A percentile compares a stretch with the other conserved stretches of the same genome.
These are phyloP conservation scores for Pocota personata DNA, from an alignment of 2,888 invertebrate species.

Conservation along the genomic window DNA sequence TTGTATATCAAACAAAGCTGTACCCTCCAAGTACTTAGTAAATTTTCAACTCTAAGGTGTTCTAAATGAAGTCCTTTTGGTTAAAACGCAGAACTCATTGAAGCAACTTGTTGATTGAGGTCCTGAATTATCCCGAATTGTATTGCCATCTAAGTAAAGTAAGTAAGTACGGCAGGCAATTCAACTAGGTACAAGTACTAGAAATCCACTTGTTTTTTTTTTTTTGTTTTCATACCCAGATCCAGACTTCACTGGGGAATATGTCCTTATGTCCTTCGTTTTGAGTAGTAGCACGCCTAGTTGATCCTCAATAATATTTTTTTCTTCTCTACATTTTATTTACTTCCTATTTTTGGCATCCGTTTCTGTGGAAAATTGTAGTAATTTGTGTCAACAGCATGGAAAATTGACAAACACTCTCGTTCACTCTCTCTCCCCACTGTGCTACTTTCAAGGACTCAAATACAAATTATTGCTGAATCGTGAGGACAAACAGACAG, in stretches of 20 bases:
- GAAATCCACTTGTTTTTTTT: neutral
- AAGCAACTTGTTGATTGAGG: neutral
- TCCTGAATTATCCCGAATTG: neutral
- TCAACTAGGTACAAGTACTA: neutral
- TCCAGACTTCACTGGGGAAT: neutral
- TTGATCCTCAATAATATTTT: slow-evolving; percentile 24
- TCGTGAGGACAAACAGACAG: slow-evolving; percentile 37
- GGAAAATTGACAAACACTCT: slow-evolving; percentile 45
- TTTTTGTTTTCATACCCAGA: neutral
- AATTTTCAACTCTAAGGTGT: neutral
- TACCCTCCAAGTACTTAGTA: too few species aligned
- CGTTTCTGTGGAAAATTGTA: slow-evolving; percentile 39
- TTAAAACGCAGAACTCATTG: neutral
- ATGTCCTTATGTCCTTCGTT: neutral
- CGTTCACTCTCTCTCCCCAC: neutral
- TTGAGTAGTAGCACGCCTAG: slow-evolving; percentile 29
- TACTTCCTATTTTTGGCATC: slow-evolving; percentile 40
- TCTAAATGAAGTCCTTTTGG: neutral
- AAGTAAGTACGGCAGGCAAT: neutral
- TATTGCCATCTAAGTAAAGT: neutral
- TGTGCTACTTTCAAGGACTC: slow-evolving; percentile 26
- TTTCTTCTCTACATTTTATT: neutral
- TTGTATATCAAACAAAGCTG: too few species aligned
- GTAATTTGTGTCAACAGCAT: slow-evolving; percentile 51
- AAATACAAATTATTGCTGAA: slow-evolving; percentile 41